phyloP scores from a whole-genome alignment of 1,140 invertebrate genomes.

The Tigriopus japonicus region DNA sequence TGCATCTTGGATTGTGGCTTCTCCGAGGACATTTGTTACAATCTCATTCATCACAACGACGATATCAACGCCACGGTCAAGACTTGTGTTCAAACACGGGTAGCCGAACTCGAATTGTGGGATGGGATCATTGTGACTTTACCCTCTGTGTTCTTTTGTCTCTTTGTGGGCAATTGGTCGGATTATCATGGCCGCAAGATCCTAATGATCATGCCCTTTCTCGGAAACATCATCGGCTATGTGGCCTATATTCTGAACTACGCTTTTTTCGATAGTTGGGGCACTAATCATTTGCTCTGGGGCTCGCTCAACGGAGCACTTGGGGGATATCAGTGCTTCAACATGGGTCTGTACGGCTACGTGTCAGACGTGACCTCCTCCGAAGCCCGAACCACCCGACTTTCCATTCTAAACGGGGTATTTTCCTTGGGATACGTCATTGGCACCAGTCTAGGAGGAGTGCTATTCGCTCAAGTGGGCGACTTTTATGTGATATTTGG shows the following conservation, averaged over 20 bases:
- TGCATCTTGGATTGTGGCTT: background rate
- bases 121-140: conserved; percentile 7
- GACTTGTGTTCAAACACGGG: background rate
- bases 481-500: conserved; percentile 6
- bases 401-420: background rate
- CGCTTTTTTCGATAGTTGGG: background rate
- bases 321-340: conserved; percentile 3
- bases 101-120: background rate
- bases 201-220: conserved; percentile 24
- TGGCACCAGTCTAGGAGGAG: background rate
- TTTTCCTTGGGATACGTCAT: background rate
- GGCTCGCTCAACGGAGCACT: background rate
- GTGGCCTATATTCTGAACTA: conserved; percentile 12
- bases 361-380: background rate
- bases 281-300: background rate
- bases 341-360: conserved; percentile 10
- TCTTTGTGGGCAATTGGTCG: conserved; percentile 18
- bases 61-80: background rate
- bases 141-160: conserved; percentile 15
- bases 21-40: background rate
- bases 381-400: background rate
- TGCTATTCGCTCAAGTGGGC: background rate
- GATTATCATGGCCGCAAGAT: conserved; percentile 17
- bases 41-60: background rate
- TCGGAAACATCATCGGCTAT: conserved; percentile 20